Evolutionary conservation across 1,140 invertebrate species (phyloP).

Genomic region (Triops longicaudatus): DNA sequence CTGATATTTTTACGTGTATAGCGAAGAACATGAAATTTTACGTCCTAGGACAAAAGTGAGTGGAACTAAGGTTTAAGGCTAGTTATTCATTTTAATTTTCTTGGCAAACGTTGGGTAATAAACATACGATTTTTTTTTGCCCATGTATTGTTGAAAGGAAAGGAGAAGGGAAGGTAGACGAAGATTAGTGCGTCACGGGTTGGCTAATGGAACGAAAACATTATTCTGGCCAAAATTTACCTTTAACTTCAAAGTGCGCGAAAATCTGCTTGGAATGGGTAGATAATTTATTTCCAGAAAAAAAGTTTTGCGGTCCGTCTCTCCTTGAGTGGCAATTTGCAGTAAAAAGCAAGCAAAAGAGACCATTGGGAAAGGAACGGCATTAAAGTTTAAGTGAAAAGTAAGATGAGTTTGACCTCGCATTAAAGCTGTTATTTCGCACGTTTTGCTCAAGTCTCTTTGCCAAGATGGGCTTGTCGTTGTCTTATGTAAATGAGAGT

Average conservation of each 20-base stretch:
- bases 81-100: not conserved
- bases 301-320: not conserved
- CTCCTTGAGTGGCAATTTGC: not conserved
- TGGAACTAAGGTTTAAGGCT: slow-evolving; percentile 12
- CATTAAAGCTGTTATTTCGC: not conserved
- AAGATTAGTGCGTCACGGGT: not conserved
- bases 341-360: slow-evolving; percentile 3
- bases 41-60: not conserved
- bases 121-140: not conserved
- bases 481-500: not conserved
- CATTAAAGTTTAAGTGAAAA: not conserved
- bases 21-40: not conserved
- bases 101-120: not conserved
- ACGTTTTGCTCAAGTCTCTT: not conserved
- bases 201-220: not conserved
- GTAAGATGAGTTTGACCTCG: slow-evolving; percentile 7
- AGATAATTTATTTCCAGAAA: not conserved
- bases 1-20: not conserved
- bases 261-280: not conserved
- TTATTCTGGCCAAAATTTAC: not conserved
- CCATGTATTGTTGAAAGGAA: not conserved
- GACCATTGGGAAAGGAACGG: not conserved
- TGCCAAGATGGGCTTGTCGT: not conserved
- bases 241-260: not conserved
- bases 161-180: not conserved